Evolutionary conservation across 1,140 invertebrate genomes (phyloP).

Genomic region (Ceratoteleas bidentatus): DNA sequence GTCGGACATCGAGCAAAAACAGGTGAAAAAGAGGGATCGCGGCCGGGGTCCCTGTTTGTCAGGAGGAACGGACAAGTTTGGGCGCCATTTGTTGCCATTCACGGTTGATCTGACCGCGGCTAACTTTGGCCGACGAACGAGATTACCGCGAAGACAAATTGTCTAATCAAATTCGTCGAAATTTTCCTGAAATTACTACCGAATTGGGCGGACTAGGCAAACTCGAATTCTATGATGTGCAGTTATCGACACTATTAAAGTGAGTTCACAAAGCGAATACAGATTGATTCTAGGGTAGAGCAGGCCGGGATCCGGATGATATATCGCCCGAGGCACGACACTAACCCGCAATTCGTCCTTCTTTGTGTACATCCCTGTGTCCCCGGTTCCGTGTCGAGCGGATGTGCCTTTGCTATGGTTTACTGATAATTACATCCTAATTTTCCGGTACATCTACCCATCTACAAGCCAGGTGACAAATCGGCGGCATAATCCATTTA

Average conservation of each 20-base stretch:
- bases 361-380: conserved; percentile 37
- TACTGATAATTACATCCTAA: conserved; percentile 54
- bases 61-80: not conserved
- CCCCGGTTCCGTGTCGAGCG: conserved; percentile 27
- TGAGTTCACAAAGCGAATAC: conserved; percentile 49
- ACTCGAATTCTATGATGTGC: conserved; percentile 33
- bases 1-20: too few relatives aligned
- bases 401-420: conserved; percentile 34
- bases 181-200: conserved; percentile 24
- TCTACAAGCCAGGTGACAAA: conserved; percentile 15
- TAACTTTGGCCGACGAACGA: conserved; percentile 1
- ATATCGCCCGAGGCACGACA: conserved; percentile 38
- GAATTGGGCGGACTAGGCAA: conserved; percentile 25
- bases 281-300: conserved; percentile 53
- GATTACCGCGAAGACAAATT: conserved; percentile 32
- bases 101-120: conserved; percentile 4
- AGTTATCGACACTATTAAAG: conserved; percentile 57
- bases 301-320: conserved; percentile 46
- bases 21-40: too few relatives aligned
- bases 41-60: not conserved
- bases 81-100: conserved; percentile 17
- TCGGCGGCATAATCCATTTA: not conserved
- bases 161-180: conserved; percentile 8
- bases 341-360: conserved; percentile 36
- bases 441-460: conserved; percentile 26